Conservation (phyloP, 2,888 invertebrate genomes). For the Nymphalis urticae region DNA sequence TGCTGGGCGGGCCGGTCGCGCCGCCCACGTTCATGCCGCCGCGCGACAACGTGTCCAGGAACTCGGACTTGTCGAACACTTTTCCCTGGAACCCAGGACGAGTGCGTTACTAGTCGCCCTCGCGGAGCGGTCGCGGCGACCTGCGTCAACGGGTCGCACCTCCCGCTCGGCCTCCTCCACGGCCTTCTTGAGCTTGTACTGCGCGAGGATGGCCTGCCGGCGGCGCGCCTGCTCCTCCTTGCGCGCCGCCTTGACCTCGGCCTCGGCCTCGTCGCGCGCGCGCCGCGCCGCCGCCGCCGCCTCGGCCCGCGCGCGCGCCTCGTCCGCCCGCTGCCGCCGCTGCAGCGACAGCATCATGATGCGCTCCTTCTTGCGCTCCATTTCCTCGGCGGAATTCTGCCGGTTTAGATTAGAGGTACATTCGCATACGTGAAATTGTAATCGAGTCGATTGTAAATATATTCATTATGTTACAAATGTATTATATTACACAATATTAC, state of each 20-base stretch:
- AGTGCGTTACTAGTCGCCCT: too few relatives aligned
- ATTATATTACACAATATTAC: too few relatives aligned
- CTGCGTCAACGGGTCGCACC: conserved; percentile 61
- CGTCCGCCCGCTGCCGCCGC: conserved; percentile 94
- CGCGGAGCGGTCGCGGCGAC: not conserved
- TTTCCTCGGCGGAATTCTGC: conserved; percentile 92
- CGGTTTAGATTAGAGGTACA: not conserved
- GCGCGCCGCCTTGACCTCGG: conserved; percentile 87
- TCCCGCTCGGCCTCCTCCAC: conserved; percentile 95
- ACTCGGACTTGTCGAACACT: conserved; percentile 85
- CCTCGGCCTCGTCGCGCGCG: conserved; percentile 88
- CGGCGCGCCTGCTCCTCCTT: conserved; percentile 94
- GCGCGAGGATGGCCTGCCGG: conserved; percentile 93
- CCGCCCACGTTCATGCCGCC: conserved; percentile 52
- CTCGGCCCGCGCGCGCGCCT: conserved; percentile 91
- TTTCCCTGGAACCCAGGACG: conserved; percentile 83
- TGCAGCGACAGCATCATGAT: conserved; percentile 94
- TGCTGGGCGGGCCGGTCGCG: not conserved
- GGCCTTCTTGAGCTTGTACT: conserved; percentile 96
- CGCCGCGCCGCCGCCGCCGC: conserved; percentile 88
- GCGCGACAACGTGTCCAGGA: conserved; percentile 57
- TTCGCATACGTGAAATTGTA: too few relatives aligned
- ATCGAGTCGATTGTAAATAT: not conserved
- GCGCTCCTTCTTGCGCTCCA: conserved; percentile 95
- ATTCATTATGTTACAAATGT: not conserved